Evolutionary conservation across 2,888 invertebrate genomes (phyloP), one percentile per base, ranked within the genome.

Genomic region (Shargacucullia verbasci): DNA sequence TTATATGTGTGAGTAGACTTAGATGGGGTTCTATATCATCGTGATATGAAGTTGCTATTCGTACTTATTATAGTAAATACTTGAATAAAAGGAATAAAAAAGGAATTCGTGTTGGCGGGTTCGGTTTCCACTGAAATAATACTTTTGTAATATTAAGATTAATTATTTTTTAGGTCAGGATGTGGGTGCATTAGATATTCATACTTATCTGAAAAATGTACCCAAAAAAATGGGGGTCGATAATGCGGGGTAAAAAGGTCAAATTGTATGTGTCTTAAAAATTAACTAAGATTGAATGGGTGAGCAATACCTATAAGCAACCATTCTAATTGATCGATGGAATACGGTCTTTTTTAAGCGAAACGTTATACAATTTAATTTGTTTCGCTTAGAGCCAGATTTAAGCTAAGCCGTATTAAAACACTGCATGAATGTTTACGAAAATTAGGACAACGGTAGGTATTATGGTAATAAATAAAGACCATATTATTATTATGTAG

Each of bases 261-360:
- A 10, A n/a, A 37, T 47, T 40, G 6, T 41, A 11, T 49, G 37
- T 7, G 0, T 8, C 33, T n/a, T n/a, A 38, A 53, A 59, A 25
- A 20, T 31, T 43, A 7, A 66, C 37, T 44, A 66, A 66, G 57
- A 66, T 50, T 55, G 61, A 62, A 52, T 13, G 57, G 39, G 20
- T 20, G 2, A 20, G 4, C 20, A 27, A 50, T 68, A 50, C 50
- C 43, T n/a, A n/a, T n/a, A n/a, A 34, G 35, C 8, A 31, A 34
- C 15, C 34, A 37, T 15, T 11, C 62, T 66, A 68, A 66, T 62
- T 66, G 65, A 68, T 62, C 50, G 68, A 68, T 67, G 15, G 15
- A 34, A 38, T 15, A 43, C 25, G n/a, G 33, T n/a, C n/a, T n/a
- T n/a, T n/a, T n/a, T n/a, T n/a, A 33, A 33, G n/a, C 33, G 0